Evolutionary conservation across 2,888 invertebrate genomes (phyloP), one percentile per base, ranked within the genome.

Genomic region (Drosophila nr. perissopoda): DNA sequence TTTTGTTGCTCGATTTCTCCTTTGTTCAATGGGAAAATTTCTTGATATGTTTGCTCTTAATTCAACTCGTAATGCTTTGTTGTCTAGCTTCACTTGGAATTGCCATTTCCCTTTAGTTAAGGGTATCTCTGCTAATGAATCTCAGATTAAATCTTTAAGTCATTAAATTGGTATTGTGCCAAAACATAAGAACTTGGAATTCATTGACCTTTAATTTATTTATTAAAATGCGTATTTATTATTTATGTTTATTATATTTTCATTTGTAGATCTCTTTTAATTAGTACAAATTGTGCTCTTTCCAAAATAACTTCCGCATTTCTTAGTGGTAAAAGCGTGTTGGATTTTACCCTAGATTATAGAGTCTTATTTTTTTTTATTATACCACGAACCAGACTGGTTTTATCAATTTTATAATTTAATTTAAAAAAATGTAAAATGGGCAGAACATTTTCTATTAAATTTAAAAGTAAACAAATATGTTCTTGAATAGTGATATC

Each of bases 1-100:
- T 56, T 57, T 49, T 65, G 72, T 49, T 4, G 40, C 62, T 73
- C 62, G 40, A 57, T 61, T 58, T 52, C 31, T 42, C 40, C 59
- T 77, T 73, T 73, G 58, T 51, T 2, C 34, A 61, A 42, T 25
- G 16, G 25, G 33, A 33, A 49, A 56, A 52, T 40, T 40, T 18
- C 21, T 52, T 57, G 25, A 57, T 18, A 38, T 36, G 3, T 33
- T 34, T 58, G 8, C 13, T 31, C 48, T 67, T 21, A 13, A 13
- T 48, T 33, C 29, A 57, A 40, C 53, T 29, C 1, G 8, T 52
- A 66, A 45, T 31, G 58, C 52, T 34, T 34, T 51, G 62, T 53
- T 54, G 54, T 16, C 59, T 29, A 52, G 45, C 52, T 53, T 59
- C 34, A 52, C 31, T 33, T 45, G 10, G 8, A 36, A 40, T 6